Evolutionary conservation across 1,140 invertebrate species (phyloP).

Genomic region (Caenorhabditis inopinata): DNA sequence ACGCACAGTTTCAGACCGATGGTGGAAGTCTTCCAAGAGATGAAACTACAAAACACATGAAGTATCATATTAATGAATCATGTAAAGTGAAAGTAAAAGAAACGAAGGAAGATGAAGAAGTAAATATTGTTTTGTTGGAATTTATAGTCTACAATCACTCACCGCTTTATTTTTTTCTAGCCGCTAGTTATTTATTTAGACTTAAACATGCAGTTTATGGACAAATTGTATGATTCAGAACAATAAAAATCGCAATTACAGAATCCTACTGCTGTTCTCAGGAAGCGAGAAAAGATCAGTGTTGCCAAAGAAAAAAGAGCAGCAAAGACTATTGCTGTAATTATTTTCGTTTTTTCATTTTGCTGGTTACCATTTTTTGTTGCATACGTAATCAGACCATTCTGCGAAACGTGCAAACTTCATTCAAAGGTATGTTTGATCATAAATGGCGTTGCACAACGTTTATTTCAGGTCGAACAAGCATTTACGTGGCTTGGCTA

Average conservation of each 20-base stretch:
- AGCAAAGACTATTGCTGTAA: conserved; percentile 73
- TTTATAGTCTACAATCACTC: neutral
- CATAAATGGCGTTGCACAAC: too few species aligned
- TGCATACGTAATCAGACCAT: conserved; percentile 72
- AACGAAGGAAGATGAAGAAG: conserved; percentile 28
- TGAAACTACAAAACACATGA: conserved; percentile 33
- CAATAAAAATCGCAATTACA: neutral
- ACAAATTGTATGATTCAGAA: too few species aligned
- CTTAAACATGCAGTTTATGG: too few species aligned
- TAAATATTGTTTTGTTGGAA: conserved; percentile 7
- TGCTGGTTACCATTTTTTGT: conserved; percentile 75
- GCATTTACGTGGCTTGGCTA: conserved; percentile 66
- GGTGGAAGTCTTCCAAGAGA: neutral
- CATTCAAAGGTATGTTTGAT: conserved; percentile 62
- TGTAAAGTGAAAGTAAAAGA: conserved; percentile 34
- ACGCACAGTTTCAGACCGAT: neutral
- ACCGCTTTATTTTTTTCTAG: too few species aligned
- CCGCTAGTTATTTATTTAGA: too few species aligned
- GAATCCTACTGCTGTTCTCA: conserved; percentile 56
- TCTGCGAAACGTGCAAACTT: conserved; percentile 68
- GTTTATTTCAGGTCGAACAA: conserved; percentile 56
- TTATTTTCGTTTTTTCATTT: conserved; percentile 73
- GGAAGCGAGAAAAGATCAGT: conserved; percentile 64
- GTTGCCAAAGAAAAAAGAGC: conserved; percentile 72
- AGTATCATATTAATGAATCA: conserved; percentile 6